A percentile compares a stretch with the other conserved stretches of the same genome.
phyloP scores from a whole-genome alignment of 2,888 invertebrate genomes.

The Ochlodes sylvanus region DNA sequence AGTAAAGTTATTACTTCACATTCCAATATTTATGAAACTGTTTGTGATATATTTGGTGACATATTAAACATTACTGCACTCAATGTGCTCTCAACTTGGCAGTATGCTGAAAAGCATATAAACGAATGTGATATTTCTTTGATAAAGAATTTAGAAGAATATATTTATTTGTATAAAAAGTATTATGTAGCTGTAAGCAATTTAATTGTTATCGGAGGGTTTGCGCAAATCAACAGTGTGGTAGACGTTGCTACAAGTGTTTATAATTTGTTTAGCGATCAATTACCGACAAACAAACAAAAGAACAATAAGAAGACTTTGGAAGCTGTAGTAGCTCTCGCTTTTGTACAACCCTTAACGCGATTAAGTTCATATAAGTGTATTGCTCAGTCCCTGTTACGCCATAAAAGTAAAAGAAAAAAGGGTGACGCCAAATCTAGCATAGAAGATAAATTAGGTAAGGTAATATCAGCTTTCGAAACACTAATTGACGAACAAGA shows the following conservation, averaged over 20 bases:
- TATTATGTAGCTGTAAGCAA: slow-evolving; percentile 90
- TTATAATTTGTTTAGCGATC: slow-evolving; percentile 84
- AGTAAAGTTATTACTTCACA: slow-evolving; percentile 82
- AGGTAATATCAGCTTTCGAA: slow-evolving; percentile 86
- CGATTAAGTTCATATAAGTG: slow-evolving; percentile 87
- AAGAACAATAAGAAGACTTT: slow-evolving; percentile 82
- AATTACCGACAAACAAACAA: slow-evolving; percentile 81
- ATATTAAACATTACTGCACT: slow-evolving; percentile 88
- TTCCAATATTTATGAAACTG: slow-evolving; percentile 86
- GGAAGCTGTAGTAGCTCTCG: slow-evolving; percentile 85
- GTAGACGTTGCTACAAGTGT: slow-evolving; percentile 86
- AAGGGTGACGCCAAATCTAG: slow-evolving; percentile 68
- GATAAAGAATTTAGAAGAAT: slow-evolving; percentile 89
- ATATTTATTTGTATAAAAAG: slow-evolving; percentile 88
- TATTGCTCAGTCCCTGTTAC: slow-evolving; percentile 84
- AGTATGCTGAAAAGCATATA: slow-evolving; percentile 88
- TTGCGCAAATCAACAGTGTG: slow-evolving; percentile 86
- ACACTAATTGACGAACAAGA: slow-evolving; percentile 87
- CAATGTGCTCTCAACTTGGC: slow-evolving; percentile 88
- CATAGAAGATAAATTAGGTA: slow-evolving; percentile 82
- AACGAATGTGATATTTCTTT: slow-evolving; percentile 88
- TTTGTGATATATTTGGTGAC: slow-evolving; percentile 88
- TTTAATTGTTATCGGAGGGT: slow-evolving; percentile 89
- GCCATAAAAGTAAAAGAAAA: slow-evolving; percentile 76
- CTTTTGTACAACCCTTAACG: slow-evolving; percentile 86